Conservation (phyloP, 2,888 invertebrate species). For the Timema podura region DNA sequence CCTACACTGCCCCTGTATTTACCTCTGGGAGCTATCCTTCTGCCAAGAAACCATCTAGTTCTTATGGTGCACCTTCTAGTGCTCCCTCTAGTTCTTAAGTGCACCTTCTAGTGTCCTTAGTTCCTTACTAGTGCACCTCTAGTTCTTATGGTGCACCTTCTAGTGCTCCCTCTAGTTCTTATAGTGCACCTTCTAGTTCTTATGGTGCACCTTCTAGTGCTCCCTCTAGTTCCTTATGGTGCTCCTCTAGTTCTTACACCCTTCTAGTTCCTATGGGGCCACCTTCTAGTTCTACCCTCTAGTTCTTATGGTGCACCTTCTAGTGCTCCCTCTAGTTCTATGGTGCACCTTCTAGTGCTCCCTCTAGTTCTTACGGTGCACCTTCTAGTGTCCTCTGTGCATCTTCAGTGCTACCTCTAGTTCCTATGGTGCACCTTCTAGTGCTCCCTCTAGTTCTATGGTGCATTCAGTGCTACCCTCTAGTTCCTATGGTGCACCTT, state of each 20-base stretch:
- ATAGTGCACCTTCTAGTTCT: conserved; percentile 19
- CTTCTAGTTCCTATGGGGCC: conserved; percentile 44
- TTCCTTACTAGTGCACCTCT: conserved; percentile 32
- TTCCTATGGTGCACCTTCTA: conserved; percentile 10
- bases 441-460: conserved; percentile 36
- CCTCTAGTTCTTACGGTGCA: conserved; percentile 1
- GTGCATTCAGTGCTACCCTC: background rate
- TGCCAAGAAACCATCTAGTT: conserved; percentile 20
- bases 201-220: conserved; percentile 33
- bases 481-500: conserved; percentile 30
- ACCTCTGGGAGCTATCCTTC: too few species aligned
- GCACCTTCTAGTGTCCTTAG: background rate
- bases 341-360: background rate
- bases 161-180: conserved; percentile 23
- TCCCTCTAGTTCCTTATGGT: conserved; percentile 28
- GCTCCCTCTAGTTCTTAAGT: conserved; percentile 35
- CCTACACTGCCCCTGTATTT: too few species aligned
- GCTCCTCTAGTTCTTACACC: too few species aligned
- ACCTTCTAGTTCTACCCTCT: conserved; percentile 40
- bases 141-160: conserved; percentile 34
- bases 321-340: conserved; percentile 6
- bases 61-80: conserved; percentile 12
- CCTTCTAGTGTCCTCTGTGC: too few species aligned
- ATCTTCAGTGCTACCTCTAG: conserved; percentile 20
- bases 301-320: conserved; percentile 27